Conservation (phyloP, 1,140 invertebrate genomes). For the Branchinecta lindahli region DNA sequence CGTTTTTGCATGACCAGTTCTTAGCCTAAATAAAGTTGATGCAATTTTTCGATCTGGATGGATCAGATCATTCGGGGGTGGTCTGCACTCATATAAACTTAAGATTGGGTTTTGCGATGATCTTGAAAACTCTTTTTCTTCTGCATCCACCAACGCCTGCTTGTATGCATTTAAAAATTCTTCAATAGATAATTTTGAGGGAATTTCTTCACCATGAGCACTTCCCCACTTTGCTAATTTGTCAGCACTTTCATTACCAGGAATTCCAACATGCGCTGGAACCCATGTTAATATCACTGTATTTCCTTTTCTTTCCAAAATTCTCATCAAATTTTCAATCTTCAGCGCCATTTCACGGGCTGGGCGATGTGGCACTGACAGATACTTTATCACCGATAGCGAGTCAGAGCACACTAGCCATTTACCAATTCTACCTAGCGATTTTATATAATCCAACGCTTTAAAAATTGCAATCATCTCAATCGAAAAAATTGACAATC, state of each 20-base stretch:
- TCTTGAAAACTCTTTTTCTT: not conserved
- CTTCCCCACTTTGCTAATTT: not conserved
- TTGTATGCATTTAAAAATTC: not conserved
- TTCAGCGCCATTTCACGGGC: not conserved
- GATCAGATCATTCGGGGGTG: not conserved
- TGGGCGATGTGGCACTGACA: not conserved
- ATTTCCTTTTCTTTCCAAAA: not conserved
- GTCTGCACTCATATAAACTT: not conserved
- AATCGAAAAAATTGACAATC: not conserved
- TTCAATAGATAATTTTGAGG: not conserved
- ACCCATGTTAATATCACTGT: conserved; percentile 1
- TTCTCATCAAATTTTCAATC: not conserved
- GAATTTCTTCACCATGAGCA: not conserved
- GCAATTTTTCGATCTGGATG: not conserved
- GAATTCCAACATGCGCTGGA: conserved; percentile 2
- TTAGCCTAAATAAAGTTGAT: not conserved
- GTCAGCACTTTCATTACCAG: conserved; percentile 13
- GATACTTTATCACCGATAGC: not conserved
- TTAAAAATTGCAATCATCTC: not conserved
- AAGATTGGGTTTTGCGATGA: not conserved
- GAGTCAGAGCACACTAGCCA: not conserved
- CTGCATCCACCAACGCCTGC: not conserved
- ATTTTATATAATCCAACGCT: not conserved
- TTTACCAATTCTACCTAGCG: not conserved
- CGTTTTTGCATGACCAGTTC: not conserved